Base-by-base conservation (phyloP, 1,140 invertebrate genomes). In the Eupristina koningsbergeri region DNA sequence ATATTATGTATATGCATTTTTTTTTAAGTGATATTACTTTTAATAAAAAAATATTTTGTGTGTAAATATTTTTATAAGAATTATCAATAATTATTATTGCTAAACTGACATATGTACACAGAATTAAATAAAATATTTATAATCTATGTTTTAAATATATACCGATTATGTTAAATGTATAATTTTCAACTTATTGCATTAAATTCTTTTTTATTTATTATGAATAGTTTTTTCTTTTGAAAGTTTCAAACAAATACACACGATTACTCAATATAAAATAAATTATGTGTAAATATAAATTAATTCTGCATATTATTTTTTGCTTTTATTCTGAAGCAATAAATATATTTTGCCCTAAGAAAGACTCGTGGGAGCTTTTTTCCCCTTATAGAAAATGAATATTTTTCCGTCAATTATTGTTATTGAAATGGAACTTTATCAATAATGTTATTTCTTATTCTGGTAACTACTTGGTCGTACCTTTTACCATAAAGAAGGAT, bases 391-490 rank as follows among this genome's bases (percentile, higher is more conserved):
- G 3, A 13, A 64, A 61, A 22, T 39, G 58, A 50, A 53, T 81
- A 75, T 53, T 63, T 81, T 74, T 81, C 74, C 53, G 50, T 74
- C 53, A 81, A 81, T 81, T 81, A 74, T 47, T 8, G 36, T 39
- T 26, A 13, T 29, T 29, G n/a, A 75, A 74, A 47, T 36, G n/a
- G n/a, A 81, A 74, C 50, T 81, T 81, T 73, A 53, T 53, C 71
- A 47, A 81, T 81, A 81, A 81, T 74, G 74, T 45, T 3, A 41
- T 53, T 50, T 81, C 39, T 73, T 45, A 58, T 69, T 74, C 71
- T 63, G 71, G 75, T 81, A 74, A 81, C 74, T 81, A 81, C 34
- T 45, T 34, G 50, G 29, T 69, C 31, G 58, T 73, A 15, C 36
- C 22, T 3, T 19, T 36, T 15, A 36, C 15, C 0, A 15, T 17